phyloP scores from a whole-genome alignment of 2,113 vertebrate genomes.

The Oryzias javanicus region DNA sequence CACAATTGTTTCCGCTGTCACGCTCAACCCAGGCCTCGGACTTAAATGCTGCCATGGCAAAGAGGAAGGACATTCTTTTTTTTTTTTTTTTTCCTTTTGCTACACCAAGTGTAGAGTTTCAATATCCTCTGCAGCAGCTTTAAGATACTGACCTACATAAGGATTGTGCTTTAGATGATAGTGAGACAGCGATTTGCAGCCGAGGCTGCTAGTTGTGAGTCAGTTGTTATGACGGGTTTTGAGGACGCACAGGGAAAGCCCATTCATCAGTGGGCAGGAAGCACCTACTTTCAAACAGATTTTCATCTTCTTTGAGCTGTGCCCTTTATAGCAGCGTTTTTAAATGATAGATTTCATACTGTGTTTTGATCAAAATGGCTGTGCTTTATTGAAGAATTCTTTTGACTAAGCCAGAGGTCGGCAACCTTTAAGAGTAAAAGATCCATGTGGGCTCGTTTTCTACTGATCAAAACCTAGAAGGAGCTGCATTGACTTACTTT shows the following conservation, averaged over 20 bases:
- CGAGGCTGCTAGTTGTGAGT: background rate
- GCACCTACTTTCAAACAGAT: no score
- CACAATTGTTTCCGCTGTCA: constrained; percentile 51
- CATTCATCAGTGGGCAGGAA: background rate
- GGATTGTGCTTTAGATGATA: constrained; percentile 9
- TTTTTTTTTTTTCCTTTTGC: constrained; percentile 1
- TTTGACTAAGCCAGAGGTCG: no score
- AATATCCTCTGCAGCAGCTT: constrained; percentile 1
- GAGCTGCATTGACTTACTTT: no score
- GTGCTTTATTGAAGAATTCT: no score
- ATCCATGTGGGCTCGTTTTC: no score
- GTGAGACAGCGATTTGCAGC: background rate
- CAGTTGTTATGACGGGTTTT: background rate
- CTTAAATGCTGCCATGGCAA: constrained; percentile 21
- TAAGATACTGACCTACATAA: background rate
- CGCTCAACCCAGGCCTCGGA: constrained; percentile 21
- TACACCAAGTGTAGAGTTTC: constrained; percentile 1
- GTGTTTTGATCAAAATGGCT: no score
- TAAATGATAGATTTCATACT: no score
- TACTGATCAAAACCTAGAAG: no score
- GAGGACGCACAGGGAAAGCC: background rate
- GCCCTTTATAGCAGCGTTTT: no score
- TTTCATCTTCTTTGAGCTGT: no score
- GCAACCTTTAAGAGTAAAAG: no score
- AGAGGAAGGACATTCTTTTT: constrained; percentile 11